Base-by-base conservation (phyloP, 2,888 invertebrate species). In the Andrena trimmerana region DNA sequence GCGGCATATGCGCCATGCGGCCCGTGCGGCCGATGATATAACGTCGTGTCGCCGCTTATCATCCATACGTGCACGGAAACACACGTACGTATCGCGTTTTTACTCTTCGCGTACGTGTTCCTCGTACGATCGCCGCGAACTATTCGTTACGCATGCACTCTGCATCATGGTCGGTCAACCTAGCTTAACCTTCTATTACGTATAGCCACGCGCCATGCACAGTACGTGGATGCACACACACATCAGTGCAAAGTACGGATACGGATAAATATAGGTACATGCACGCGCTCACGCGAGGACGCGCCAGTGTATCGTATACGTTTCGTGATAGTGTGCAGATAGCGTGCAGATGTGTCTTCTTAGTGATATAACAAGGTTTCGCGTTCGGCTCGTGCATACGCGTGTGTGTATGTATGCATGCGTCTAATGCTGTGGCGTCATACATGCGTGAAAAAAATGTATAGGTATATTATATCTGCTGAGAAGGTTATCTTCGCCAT, bases 21-120 rank as follows among this genome's bases (percentile, higher is more conserved):
- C 66, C 78, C 72, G 83, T 69, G 75, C 69, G 73, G 83, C 81
- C 81, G 87, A 80, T 89, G 89, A 89, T 87, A 89, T 88, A 88
- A 89, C 85, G 67, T 57, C 68, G 78, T 78, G 80, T 68, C 83
- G 78, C 71, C 71, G 82, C 83, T 86, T 89, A 89, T 89, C 86
- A 81, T 68, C 59, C 62, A 62, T 63, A 68, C 75, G 52, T 60
- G 69, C 62, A 62, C 60, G 63, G 33, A 62, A 31, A 69, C 67
- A 63, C 73, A 59, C 50, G 48, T 50, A 33, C 72, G 71, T 69
- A 71, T 48, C 65, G 29, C 66, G 77, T 73, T 69, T 60, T 70
- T 70, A 50, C 65, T 72, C 73, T 50, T 29, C 76, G 62, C 52
- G n/a, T 57, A 36, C 36, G 50, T 60, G 52, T 52, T 27, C 60